Conservation (phyloP, 2,797 vertebrate species). For the Anabas testudineus region DNA sequence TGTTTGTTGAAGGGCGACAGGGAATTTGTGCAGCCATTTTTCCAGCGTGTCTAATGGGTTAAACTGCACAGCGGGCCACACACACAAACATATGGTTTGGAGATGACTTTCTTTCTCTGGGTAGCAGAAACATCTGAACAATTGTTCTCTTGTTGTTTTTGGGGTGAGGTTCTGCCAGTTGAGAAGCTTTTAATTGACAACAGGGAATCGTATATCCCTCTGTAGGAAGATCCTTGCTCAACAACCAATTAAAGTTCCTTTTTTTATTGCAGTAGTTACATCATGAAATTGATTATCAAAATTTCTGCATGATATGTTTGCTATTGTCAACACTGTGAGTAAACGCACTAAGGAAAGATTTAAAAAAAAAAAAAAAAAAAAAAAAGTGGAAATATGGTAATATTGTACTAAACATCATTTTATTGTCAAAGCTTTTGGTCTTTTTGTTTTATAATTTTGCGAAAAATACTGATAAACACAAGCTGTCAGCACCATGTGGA, state of each 20-base stretch:
- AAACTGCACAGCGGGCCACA: slow-evolving; percentile 31
- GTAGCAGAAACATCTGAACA: slow-evolving; percentile 48
- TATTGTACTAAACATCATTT: background rate
- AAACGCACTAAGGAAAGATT: background rate
- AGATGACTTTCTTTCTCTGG: slow-evolving; percentile 38
- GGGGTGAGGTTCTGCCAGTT: background rate
- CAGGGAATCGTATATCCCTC: slow-evolving; percentile 7
- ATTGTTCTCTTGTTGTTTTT: slow-evolving; percentile 31
- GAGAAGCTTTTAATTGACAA: background rate
- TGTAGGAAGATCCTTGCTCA: background rate
- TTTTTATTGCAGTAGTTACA: background rate
- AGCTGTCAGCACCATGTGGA: slow-evolving; percentile 10
- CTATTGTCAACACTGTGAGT: background rate
- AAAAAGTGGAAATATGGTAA: background rate
- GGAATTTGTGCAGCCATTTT: slow-evolving; percentile 36
- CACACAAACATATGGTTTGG: slow-evolving; percentile 40
- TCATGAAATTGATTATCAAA: background rate
- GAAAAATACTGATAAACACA: background rate
- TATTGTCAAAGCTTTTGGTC: background rate
- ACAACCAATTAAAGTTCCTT: background rate
- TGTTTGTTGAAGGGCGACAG: slow-evolving; percentile 4
- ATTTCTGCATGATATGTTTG: background rate
- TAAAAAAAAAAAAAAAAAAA: background rate
- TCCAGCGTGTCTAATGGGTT: slow-evolving; percentile 46
- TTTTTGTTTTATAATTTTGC: background rate